Conservation (phyloP, 2,797 vertebrate species). For the Mareca strepera region DNA sequence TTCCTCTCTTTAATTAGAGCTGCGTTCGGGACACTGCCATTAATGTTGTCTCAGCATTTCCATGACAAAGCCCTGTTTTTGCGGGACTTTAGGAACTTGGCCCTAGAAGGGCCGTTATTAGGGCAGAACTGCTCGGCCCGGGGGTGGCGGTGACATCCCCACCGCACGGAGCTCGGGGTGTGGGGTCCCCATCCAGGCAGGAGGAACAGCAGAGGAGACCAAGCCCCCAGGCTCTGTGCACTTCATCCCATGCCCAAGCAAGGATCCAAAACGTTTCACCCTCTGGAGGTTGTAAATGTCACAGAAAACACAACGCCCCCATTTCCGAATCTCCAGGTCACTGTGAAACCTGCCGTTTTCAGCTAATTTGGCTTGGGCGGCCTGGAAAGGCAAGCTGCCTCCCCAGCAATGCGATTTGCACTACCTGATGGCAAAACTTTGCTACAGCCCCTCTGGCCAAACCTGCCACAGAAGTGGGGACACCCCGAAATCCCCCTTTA, state of each 20-base stretch:
- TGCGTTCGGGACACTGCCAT: conserved; percentile 38
- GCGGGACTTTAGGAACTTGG: conserved; percentile 26
- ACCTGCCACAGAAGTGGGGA: not conserved
- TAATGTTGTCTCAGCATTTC: conserved; percentile 70
- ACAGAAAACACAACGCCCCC: not conserved
- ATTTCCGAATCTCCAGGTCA: fast-evolving
- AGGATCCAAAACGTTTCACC: not conserved
- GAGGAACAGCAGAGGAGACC: not conserved
- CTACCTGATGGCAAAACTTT: not conserved
- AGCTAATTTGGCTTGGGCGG: not conserved
- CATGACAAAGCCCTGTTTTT: conserved; percentile 54
- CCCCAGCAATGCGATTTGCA: not conserved
- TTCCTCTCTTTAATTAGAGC: conserved; percentile 72
- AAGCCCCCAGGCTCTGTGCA: not conserved
- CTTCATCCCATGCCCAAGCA: not conserved
- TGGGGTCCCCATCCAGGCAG: fast-evolving
- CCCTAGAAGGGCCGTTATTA: not conserved
- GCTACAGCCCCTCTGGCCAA: not conserved
- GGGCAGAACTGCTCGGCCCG: fast-evolving
- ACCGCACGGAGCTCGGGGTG: not conserved
- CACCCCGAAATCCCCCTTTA: not conserved
- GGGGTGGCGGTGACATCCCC: not conserved
- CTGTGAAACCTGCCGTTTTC: not conserved
- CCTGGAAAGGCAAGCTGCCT: not conserved
- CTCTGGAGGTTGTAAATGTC: not conserved